These are phyloP conservation scores for Sylvia borin DNA, from an alignment of 2,797 vertebrate genomes.

Conservation along the genomic window DNA sequence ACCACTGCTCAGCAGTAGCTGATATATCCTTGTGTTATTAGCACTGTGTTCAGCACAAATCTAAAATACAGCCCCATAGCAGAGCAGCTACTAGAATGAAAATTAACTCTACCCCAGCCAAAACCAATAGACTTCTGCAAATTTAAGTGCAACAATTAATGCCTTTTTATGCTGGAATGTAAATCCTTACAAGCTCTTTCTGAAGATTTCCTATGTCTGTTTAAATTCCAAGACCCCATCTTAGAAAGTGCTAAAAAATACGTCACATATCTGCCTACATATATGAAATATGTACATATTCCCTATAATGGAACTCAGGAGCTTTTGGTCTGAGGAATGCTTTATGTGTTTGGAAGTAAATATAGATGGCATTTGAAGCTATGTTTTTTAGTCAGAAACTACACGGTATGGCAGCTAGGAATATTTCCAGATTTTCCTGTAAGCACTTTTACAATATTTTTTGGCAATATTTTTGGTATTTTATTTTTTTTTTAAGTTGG, in stretches of 20 bases:
- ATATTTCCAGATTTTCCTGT: not conserved
- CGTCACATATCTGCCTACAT: not conserved
- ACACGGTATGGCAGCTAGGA: not conserved
- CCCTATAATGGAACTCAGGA: not conserved
- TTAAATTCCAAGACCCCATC: not conserved
- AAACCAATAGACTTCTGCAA: not conserved
- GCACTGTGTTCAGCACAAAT: not conserved
- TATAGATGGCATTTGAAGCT: not conserved
- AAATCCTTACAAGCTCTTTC: not conserved
- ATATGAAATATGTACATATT: not conserved
- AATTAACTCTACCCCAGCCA: not conserved
- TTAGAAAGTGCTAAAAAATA: not conserved
- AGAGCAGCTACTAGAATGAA: not conserved
- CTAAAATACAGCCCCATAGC: not conserved
- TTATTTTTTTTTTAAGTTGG: not conserved
- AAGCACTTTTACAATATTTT: not conserved
- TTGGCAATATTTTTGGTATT: not conserved
- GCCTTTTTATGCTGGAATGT: conserved; percentile 11
- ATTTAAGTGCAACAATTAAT: not conserved
- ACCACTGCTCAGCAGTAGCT: not conserved
- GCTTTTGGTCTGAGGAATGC: not conserved
- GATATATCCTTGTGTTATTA: not conserved
- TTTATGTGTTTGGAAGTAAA: not conserved
- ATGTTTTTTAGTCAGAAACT: not conserved
- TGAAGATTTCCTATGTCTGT: not conserved